Evolutionary conservation across 2,888 invertebrate genomes (phyloP).

Genomic region (Limnephilus rhombicus): DNA sequence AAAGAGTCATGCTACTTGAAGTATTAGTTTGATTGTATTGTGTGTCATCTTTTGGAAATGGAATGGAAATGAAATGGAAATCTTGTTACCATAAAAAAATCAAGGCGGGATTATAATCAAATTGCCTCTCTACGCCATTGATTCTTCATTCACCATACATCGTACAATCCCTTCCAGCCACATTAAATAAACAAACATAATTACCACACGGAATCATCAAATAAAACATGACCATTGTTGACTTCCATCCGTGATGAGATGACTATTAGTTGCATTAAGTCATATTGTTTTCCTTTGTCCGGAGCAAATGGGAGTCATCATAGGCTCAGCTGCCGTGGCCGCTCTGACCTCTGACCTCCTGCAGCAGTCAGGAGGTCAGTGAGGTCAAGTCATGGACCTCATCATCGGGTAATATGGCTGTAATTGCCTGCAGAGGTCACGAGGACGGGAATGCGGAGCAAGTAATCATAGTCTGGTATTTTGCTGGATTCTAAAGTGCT

Average conservation of each 20-base stretch:
- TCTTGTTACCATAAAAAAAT: too few species aligned
- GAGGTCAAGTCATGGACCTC: not conserved
- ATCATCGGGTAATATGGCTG: not conserved
- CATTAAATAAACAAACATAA: not conserved
- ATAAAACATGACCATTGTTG: constrained; percentile 1
- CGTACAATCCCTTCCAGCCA: not conserved
- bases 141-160: not conserved
- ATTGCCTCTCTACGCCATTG: not conserved
- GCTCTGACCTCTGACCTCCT: not conserved
- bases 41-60: too few species aligned
- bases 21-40: too few species aligned
- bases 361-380: not conserved
- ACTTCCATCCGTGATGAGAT: not conserved
- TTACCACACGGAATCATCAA: not conserved
- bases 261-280: not conserved
- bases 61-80: too few species aligned
- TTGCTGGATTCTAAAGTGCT: not conserved
- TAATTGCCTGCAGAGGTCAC: not conserved
- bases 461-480: not conserved
- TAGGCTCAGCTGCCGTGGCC: not conserved
- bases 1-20: too few species aligned
- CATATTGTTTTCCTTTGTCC: not conserved
- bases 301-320: not conserved
- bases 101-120: too few species aligned
- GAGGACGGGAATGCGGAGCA: not conserved